phyloP scores from a whole-genome alignment of 2,113 vertebrate species.

The Lonchura striata region DNA sequence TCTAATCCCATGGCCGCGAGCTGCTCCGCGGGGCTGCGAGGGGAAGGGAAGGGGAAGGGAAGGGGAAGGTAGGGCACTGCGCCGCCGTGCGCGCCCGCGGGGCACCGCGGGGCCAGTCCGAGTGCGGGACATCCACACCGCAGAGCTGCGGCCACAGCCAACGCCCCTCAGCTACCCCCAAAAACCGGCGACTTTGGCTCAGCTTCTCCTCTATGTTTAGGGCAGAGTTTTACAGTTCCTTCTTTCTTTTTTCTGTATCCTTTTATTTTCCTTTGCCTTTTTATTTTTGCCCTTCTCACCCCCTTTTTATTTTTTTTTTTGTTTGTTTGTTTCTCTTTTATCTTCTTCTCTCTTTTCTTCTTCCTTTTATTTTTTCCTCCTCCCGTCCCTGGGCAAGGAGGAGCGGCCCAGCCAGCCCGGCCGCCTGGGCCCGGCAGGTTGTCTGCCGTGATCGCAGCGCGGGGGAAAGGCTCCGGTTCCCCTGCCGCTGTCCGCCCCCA shows the following conservation, averaged over 20 bases:
- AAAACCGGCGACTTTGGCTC: not conserved
- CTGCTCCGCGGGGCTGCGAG: conserved; percentile 20
- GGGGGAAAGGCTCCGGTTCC: not conserved
- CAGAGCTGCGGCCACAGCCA: not conserved
- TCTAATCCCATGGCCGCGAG: conserved; percentile 63
- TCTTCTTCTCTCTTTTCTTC: not conserved
- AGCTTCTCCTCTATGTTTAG: not conserved
- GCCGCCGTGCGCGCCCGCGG: not conserved
- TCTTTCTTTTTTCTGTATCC: not conserved
- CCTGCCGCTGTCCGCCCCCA: not conserved
- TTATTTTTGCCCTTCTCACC: rapidly evolving
- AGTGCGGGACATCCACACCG: not conserved
- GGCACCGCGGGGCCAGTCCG: not conserved
- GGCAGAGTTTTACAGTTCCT: not conserved
- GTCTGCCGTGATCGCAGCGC: not conserved
- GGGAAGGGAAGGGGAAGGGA: not conserved
- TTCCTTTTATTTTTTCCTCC: not conserved
- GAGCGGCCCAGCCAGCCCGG: not conserved
- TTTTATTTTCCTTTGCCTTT: not conserved
- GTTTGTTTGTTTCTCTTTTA: not conserved
- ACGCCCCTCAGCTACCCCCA: not conserved
- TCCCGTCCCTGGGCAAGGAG: not conserved
- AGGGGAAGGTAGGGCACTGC: not conserved
- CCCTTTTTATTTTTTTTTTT: not conserved
- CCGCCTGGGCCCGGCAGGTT: conserved; percentile 19